Base-by-base conservation (phyloP, 2,797 vertebrate species). In the Ispidina lecontei region DNA sequence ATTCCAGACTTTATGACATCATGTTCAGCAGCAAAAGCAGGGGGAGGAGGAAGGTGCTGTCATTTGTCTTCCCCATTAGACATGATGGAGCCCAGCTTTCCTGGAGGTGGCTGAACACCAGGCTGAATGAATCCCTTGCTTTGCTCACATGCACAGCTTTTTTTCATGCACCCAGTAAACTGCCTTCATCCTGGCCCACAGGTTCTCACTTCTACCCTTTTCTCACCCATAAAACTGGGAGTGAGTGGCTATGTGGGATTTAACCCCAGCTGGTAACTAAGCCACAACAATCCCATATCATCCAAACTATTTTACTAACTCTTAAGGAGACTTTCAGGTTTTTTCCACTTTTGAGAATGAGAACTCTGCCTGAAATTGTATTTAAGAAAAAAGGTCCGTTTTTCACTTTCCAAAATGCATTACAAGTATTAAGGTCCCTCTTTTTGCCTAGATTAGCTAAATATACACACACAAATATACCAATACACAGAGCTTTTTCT, bases 61-160 rank as follows among this genome's bases (percentile, higher is more conserved):
- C 0, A 2, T 8, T 49, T 39, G 49, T 41, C 52, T 73, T 73
- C 2, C 0, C 43, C 1, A 0, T 5, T 21, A 29, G 0, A 1
- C 1, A 1, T 18, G 49, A 25, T 2, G 5, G 37, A 58, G 19
- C n/a, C 28, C 23, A 5, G 43, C 28, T 71, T 7, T 25, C 44
- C 43, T 43, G 33, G 51, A 16, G 51, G 37, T 2, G 14, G 64
- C 35, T 37, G 39, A n/a, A 58, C 56, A n/a, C 1, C 0, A 41
- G 59, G 47, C 64, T 51, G 6, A 76, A 37, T 7, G 0, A 65
- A 85, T 28, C 49, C 51, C 47, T 49, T 33, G 5, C 51, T 52
- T 52, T 52, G 26, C 51, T 4, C 52, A 37, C 31, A 14, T 62
- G 37, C 28, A 20, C 28, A 65, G 43, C 33, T 47, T 76, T 74